A percentile compares a stretch with the other conserved stretches of the same genome.
Conservation (phyloP, 2,113 vertebrate species). For the Ammodytes dubius region DNA sequence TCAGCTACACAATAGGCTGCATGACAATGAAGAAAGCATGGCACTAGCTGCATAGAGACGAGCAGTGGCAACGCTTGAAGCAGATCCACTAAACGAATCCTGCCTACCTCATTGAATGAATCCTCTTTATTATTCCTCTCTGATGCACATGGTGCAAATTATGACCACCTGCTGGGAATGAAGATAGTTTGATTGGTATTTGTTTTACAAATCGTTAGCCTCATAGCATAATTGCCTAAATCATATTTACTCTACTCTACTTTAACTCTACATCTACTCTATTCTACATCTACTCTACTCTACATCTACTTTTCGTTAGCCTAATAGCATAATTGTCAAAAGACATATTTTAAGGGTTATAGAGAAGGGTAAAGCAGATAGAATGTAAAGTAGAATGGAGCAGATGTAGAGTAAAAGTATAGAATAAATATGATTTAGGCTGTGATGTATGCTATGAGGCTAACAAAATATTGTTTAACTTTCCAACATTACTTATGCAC, state of each 20-base stretch:
- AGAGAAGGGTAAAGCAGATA: no score
- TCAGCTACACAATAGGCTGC: neutral
- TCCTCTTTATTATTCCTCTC: constrained; percentile 10
- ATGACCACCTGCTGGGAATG: neutral
- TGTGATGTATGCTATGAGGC: no score
- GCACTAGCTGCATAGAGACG: neutral
- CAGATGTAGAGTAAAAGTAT: no score
- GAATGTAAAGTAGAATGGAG: no score
- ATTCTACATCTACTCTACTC: no score
- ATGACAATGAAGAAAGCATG: neutral
- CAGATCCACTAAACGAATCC: constrained; percentile 15
- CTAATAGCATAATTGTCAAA: no score
- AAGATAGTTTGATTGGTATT: neutral
- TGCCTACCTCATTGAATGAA: constrained; percentile 4
- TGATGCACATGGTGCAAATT: neutral
- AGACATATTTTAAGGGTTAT: no score
- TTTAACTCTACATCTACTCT: no score
- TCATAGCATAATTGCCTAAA: no score
- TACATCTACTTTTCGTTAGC: no score
- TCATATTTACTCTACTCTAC: no score
- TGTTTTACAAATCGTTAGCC: neutral
- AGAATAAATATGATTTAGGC: no score
- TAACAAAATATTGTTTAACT: constrained; percentile 10
- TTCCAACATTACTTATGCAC: constrained; percentile 44
- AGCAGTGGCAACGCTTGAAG: neutral